phyloP scores from a whole-genome alignment of 2,113 vertebrate species.

The Scortum barcoo region DNA sequence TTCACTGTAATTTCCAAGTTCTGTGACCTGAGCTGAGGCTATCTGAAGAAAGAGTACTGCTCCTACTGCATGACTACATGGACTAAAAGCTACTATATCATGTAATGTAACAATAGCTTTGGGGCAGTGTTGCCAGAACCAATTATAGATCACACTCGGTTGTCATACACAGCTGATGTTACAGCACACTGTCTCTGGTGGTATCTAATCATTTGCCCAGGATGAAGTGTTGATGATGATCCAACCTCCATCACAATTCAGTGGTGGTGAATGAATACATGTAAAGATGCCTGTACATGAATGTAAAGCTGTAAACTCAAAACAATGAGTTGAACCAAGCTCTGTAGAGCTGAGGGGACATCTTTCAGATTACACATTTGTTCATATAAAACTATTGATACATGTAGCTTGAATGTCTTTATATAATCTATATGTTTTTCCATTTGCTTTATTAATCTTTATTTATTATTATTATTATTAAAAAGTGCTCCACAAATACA shows the following conservation, averaged over 20 bases:
- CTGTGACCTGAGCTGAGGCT: constrained; percentile 17
- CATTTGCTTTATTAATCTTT: no score
- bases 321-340: neutral
- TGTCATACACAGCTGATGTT: neutral
- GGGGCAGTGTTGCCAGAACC: neutral
- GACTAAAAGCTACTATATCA: constrained; percentile 22
- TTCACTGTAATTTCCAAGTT: constrained; percentile 28
- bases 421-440: no score
- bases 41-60: neutral
- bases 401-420: neutral
- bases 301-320: neutral
- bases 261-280: neutral
- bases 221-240: neutral
- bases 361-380: neutral
- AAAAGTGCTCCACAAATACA: neutral
- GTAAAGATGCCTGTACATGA: no score
- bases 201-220: neutral
- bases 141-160: constrained; percentile 4
- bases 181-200: neutral
- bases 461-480: no score
- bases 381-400: neutral
- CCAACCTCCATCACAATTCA: neutral
- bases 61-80: constrained; percentile 1
- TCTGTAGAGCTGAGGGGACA: no score
- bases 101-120: constrained; percentile 9